Conservation (phyloP, 2,888 invertebrate species). For the Tipula lateralis region DNA sequence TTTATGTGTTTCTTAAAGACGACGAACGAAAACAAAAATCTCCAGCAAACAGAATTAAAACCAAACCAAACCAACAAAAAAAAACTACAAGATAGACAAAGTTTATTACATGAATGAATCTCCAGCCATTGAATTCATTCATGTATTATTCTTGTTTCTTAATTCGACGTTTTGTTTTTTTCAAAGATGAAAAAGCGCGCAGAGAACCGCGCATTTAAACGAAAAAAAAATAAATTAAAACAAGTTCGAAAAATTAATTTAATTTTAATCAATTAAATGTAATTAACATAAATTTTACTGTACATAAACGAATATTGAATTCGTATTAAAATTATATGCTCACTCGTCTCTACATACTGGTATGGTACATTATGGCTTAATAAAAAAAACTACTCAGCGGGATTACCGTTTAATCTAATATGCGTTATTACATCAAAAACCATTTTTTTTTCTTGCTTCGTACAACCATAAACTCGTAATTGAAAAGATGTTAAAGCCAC, state of each 20-base stretch:
- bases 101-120: conserved; percentile 9
- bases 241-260: conserved; percentile 7
- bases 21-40: background rate
- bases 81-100: background rate
- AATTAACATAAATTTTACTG: background rate
- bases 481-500: conserved; percentile 11
- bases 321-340: too few species aligned
- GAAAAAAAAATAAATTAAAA: background rate
- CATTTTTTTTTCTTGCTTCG: background rate
- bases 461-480: background rate
- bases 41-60: background rate
- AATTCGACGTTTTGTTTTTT: background rate
- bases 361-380: too few species aligned
- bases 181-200: background rate
- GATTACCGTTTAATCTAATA: background rate
- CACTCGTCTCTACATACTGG: too few species aligned
- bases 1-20: conserved; percentile 9
- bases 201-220: background rate
- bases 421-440: background rate
- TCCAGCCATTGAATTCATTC: background rate
- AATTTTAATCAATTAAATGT: conserved; percentile 11
- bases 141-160: background rate
- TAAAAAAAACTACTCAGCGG: background rate
- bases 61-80: background rate
- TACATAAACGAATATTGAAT: background rate